Evolutionary conservation across 1,140 invertebrate species (phyloP).

Genomic region (Bombus confusus): DNA sequence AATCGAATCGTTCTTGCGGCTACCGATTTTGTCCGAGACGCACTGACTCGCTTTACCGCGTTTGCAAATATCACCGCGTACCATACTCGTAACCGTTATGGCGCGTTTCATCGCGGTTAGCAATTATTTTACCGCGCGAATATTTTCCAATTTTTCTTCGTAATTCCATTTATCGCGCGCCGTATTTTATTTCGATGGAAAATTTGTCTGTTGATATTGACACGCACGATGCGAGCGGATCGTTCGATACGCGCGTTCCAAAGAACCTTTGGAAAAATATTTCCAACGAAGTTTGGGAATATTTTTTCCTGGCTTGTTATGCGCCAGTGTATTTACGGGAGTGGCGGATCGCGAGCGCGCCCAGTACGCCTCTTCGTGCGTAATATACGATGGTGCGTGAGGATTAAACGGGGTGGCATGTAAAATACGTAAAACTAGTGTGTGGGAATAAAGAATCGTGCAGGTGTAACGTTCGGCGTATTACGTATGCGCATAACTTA

Average conservation of each 20-base stretch:
- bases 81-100: background rate
- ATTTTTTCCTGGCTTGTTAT: too few relatives aligned
- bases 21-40: background rate
- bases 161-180: too few relatives aligned
- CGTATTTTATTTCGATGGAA: too few relatives aligned
- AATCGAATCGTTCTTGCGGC: background rate
- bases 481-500: conserved; percentile 59
- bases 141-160: background rate
- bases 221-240: too few relatives aligned
- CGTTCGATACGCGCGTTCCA: too few relatives aligned
- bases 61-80: background rate
- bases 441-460: conserved; percentile 30
- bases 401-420: conserved; percentile 34
- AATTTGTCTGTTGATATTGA: too few relatives aligned
- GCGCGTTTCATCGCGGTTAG: background rate
- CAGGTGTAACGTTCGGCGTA: conserved; percentile 20
- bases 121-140: background rate
- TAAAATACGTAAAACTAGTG: conserved; percentile 6
- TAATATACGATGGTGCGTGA: conserved; percentile 24
- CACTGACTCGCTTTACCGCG: background rate
- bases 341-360: too few relatives aligned
- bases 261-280: too few relatives aligned
- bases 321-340: background rate
- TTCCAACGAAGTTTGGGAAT: too few relatives aligned
- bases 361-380: background rate